Evolutionary conservation across 2,797 vertebrate genomes (phyloP).

Genomic region (Gallinago stenura): DNA sequence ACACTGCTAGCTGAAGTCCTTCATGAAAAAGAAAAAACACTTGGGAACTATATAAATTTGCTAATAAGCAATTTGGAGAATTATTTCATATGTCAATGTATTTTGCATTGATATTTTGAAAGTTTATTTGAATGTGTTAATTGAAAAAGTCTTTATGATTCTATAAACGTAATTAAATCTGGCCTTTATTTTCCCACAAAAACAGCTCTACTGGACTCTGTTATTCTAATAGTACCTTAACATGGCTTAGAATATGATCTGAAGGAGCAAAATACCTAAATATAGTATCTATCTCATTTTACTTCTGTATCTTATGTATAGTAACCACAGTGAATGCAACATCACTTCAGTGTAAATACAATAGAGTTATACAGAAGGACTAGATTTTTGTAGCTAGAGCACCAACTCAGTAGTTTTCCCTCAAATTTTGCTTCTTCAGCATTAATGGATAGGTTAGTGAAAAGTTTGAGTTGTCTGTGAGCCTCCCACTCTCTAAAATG

Average conservation of each 20-base stretch:
- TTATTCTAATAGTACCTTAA: conserved; percentile 38
- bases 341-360: conserved; percentile 55
- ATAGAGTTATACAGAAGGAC: background rate
- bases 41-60: background rate
- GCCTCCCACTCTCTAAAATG: background rate
- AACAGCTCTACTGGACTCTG: conserved; percentile 39
- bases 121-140: conserved; percentile 55
- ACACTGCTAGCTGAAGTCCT: background rate
- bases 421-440: background rate
- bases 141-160: conserved; percentile 46
- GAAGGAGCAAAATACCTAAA: conserved; percentile 25
- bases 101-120: conserved; percentile 60
- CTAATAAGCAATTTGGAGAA: background rate
- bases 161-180: conserved; percentile 62
- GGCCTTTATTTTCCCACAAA: conserved; percentile 69
- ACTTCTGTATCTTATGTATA: conserved; percentile 70
- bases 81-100: conserved; percentile 43
- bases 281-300: conserved; percentile 7
- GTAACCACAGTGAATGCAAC: background rate
- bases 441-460: background rate
- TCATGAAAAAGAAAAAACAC: background rate
- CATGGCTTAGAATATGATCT: background rate
- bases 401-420: background rate
- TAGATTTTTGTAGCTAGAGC: background rate
- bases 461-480: background rate